Percentiles rank a stretch among this genome's conserved stretches.
phyloP scores from a whole-genome alignment of 2,888 invertebrate genomes.

The Timema podura region DNA sequence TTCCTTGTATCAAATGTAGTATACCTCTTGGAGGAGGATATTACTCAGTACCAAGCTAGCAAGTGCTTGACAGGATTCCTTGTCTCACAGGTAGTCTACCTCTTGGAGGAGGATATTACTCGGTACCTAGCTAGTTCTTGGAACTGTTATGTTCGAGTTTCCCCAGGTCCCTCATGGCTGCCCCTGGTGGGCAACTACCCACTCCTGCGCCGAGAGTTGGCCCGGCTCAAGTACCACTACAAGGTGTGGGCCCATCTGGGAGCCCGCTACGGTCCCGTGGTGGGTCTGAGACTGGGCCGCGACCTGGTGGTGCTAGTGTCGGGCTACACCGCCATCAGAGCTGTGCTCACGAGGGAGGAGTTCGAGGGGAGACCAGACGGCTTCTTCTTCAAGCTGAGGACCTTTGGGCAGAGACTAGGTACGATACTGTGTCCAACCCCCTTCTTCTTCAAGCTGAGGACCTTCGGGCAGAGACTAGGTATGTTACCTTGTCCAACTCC shows the following conservation, averaged over 20 bases:
- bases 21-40: too few relatives aligned
- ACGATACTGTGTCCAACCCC: constrained; percentile 35
- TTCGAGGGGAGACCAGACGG: constrained; percentile 69
- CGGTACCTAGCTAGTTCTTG: too few relatives aligned
- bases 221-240: constrained; percentile 51
- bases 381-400: constrained; percentile 62
- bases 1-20: too few relatives aligned
- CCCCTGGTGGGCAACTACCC: constrained; percentile 53
- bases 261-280: constrained; percentile 57
- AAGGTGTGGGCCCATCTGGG: constrained; percentile 57
- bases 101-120: too few relatives aligned
- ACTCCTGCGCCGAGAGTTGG: constrained; percentile 38
- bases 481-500: too few relatives aligned
- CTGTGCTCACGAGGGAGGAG: constrained; percentile 57
- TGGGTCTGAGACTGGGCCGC: constrained; percentile 62
- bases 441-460: constrained; percentile 63
- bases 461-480: constrained; percentile 65
- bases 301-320: constrained; percentile 59
- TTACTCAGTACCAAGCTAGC: too few relatives aligned
- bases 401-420: constrained; percentile 65
- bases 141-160: too few relatives aligned
- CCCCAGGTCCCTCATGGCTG: constrained; percentile 54
- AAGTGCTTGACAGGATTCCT: too few relatives aligned
- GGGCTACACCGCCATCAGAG: constrained; percentile 57
- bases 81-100: too few relatives aligned